Evolutionary conservation across 64 coral and sea anemone genomes (phyloP).

Genomic region (Stichodactyla helianthus): DNA sequence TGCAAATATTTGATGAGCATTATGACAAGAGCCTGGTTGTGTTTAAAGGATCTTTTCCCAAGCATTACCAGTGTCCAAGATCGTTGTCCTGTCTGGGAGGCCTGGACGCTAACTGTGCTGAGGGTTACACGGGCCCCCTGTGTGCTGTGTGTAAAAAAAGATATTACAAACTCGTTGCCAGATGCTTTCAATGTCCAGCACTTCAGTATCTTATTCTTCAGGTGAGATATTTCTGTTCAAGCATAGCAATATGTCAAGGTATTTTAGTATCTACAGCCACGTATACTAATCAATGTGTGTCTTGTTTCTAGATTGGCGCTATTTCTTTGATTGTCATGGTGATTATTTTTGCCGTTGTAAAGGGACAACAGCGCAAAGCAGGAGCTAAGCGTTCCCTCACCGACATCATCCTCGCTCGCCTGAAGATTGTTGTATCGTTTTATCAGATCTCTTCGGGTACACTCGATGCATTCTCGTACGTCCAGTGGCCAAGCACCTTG

Average conservation of each 20-base stretch:
- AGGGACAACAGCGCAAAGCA: background rate
- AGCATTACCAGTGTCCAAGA: slow-evolving; percentile 22
- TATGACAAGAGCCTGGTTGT: background rate
- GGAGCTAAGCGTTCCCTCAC: background rate
- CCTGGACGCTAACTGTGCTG: slow-evolving; percentile 24
- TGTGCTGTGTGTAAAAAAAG: slow-evolving; percentile 41
- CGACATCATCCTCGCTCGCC: slow-evolving; percentile 1
- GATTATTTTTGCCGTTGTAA: background rate
- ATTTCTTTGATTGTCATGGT: background rate
- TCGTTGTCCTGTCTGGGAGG: slow-evolving; percentile 42
- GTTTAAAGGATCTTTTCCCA: slow-evolving; percentile 27
- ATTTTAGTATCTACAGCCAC: background rate
- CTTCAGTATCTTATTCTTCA: slow-evolving; percentile 29
- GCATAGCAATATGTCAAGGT: background rate
- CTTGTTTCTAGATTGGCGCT: background rate
- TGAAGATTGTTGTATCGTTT: background rate
- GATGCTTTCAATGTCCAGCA: slow-evolving; percentile 29
- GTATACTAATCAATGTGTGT: background rate
- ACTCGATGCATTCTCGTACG: no score
- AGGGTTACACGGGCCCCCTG: slow-evolving; percentile 36
- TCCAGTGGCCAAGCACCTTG: no score
- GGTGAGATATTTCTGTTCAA: background rate
- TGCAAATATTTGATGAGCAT: background rate
- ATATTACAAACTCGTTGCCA: slow-evolving; percentile 30
- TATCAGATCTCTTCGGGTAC: no score